Evolutionary conservation across 2,888 invertebrate species (phyloP).

Genomic region (Urechis unicinctus): DNA sequence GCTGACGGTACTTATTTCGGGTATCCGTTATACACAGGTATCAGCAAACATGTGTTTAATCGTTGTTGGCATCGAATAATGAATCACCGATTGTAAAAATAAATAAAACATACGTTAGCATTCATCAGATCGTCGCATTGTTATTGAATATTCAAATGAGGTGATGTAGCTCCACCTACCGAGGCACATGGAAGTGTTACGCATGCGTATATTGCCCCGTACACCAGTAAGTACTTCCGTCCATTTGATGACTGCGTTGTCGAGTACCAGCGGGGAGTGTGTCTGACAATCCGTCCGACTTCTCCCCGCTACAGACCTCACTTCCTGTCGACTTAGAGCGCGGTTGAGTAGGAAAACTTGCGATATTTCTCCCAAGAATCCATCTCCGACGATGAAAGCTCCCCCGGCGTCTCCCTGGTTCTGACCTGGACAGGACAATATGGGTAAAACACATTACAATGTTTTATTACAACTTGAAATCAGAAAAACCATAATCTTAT

Average conservation of each 20-base stretch:
- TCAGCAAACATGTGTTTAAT: no score
- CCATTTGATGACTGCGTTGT: background rate
- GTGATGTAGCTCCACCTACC: background rate
- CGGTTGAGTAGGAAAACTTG: background rate
- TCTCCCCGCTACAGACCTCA: background rate
- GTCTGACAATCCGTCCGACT: background rate
- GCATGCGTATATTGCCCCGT: background rate
- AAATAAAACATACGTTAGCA: no score
- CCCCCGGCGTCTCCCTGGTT: background rate
- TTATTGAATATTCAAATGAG: no score
- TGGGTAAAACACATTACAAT: no score
- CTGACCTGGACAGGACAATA: background rate
- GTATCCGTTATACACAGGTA: no score
- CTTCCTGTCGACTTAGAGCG: background rate
- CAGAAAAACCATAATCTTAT: no score
- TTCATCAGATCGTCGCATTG: no score
- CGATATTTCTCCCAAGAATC: background rate
- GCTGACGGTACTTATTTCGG: no score
- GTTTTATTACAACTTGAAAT: no score
- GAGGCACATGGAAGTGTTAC: background rate
- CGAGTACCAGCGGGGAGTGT: background rate
- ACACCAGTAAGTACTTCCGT: background rate
- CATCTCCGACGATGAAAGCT: background rate
- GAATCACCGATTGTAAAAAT: no score
- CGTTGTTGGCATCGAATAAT: no score